These are phyloP conservation scores for Archilochus colubris DNA, from an alignment of 2,113 vertebrate species.

Conservation along the genomic window DNA sequence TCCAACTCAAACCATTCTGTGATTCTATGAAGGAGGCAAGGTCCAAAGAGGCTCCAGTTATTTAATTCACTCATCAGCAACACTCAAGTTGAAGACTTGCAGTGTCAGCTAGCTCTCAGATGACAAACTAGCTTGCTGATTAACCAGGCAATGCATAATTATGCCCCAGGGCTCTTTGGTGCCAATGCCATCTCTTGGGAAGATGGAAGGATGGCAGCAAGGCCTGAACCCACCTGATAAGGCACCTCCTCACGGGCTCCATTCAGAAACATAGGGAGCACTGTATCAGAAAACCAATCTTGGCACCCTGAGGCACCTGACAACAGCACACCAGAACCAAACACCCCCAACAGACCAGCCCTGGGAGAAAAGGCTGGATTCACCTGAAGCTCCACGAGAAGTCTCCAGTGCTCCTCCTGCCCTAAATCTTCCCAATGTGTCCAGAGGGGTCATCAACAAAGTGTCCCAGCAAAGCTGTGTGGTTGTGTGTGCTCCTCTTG, in stretches of 20 bases:
- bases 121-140: not conserved
- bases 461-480: not conserved
- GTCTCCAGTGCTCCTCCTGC: not conserved
- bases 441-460: not conserved
- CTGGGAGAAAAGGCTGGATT: not conserved
- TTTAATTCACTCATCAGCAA: not conserved
- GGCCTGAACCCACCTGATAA: not conserved
- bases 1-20: no score
- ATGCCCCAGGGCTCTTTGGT: not conserved
- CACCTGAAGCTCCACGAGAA: not conserved
- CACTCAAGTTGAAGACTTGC: not conserved
- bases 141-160: not conserved
- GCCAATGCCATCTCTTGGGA: not conserved
- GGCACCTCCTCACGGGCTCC: accelerated
- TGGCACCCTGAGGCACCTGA: not conserved
- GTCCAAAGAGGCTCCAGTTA: not conserved
- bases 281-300: accelerated
- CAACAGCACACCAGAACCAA: not conserved
- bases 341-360: not conserved
- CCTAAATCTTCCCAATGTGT: accelerated
- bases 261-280: not conserved
- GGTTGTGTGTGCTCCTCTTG: not conserved
- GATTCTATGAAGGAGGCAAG: not conserved
- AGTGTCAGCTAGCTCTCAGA: not conserved
- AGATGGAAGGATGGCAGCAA: not conserved